These are phyloP conservation scores for Operophtera brumata DNA, from an alignment of 2,888 invertebrate species.

Conservation along the genomic window DNA sequence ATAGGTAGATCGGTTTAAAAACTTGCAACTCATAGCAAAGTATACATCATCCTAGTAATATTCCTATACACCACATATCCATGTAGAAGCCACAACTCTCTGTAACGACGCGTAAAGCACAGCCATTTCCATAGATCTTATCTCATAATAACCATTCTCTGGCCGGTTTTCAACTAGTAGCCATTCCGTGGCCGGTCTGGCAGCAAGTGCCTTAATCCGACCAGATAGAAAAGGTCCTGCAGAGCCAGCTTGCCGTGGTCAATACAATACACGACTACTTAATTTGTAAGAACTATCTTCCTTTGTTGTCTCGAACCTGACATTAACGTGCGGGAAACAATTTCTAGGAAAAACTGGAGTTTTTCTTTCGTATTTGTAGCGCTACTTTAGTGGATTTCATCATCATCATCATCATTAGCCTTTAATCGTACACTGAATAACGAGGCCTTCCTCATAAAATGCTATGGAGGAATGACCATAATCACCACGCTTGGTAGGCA, in stretches of 20 bases:
- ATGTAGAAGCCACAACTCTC: too few species aligned
- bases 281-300: slow-evolving; percentile 37
- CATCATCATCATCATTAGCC: too few species aligned
- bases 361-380: neutral
- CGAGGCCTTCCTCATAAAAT: too few species aligned
- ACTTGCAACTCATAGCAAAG: neutral
- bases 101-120: too few species aligned
- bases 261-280: slow-evolving; percentile 35
- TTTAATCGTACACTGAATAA: too few species aligned
- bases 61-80: neutral
- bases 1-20: neutral
- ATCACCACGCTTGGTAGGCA: too few species aligned
- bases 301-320: slow-evolving; percentile 49
- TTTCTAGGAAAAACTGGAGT: slow-evolving; percentile 12
- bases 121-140: slow-evolving; percentile 19
- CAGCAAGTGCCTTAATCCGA: slow-evolving; percentile 25
- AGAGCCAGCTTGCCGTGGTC: slow-evolving; percentile 25
- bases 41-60: neutral
- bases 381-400: too few species aligned
- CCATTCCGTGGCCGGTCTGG: neutral
- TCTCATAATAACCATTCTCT: neutral
- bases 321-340: slow-evolving; percentile 12
- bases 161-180: neutral
- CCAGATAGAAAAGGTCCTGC: slow-evolving; percentile 24
- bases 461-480: too few species aligned